Conservation (phyloP, 2,888 invertebrate species). For the Noctua fimbriata region DNA sequence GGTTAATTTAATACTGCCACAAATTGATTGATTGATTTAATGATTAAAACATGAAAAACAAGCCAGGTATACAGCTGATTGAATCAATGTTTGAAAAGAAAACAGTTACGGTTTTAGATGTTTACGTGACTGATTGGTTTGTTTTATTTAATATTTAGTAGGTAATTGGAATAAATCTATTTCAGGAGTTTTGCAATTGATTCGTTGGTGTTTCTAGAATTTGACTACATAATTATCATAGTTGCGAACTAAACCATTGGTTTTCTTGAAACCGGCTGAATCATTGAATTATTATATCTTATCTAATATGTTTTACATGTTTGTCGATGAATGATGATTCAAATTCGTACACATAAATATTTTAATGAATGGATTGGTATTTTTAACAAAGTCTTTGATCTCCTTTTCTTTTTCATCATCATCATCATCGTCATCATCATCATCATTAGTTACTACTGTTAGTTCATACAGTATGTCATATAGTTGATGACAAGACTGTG, state of each 20-base stretch:
- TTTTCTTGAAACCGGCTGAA: constrained; percentile 10
- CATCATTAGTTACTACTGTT: neutral
- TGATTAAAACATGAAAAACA: constrained; percentile 54
- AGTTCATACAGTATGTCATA: neutral
- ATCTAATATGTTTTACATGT: constrained; percentile 15
- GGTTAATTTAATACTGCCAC: constrained; percentile 59
- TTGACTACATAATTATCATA: neutral
- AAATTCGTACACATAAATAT: constrained; percentile 6
- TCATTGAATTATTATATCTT: constrained; percentile 25
- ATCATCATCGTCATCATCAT: neutral
- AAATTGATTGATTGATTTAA: constrained; percentile 58
- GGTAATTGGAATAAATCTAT: constrained; percentile 25
- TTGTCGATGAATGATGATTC: constrained; percentile 22
- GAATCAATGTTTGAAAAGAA: constrained; percentile 26
- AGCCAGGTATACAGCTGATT: constrained; percentile 44
- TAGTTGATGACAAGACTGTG: neutral
- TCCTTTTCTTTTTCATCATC: neutral
- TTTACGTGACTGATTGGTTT: constrained; percentile 36
- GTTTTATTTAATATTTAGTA: constrained; percentile 18
- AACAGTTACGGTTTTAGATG: constrained; percentile 18
- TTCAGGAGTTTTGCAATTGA: constrained; percentile 28
- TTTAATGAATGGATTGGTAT: constrained; percentile 13
- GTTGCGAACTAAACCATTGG: neutral
- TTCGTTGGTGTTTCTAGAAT: constrained; percentile 15
- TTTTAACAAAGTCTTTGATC: neutral